Evolutionary conservation across 2,113 vertebrate species (phyloP), one percentile per base, ranked within the genome.

Genomic region (Hylia prasina): DNA sequence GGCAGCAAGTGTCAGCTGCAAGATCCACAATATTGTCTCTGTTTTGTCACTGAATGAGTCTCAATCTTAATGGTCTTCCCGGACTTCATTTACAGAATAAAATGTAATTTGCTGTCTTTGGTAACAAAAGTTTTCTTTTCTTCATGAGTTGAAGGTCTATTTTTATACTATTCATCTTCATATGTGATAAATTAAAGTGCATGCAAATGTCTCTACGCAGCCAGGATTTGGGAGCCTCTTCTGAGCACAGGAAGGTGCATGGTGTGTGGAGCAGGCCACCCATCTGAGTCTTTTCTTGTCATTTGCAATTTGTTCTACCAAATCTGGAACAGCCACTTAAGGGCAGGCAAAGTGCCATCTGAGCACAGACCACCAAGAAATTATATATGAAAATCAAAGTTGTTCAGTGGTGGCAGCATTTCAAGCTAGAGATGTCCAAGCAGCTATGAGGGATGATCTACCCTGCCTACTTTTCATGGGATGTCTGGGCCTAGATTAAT

Each of bases 391-490:
- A 96, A 94, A 97, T 83, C 13, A 6, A 45, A 90, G 64, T 58
- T 73, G 51, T 80, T 90, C 82, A 35, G 54, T 87, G 91, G 80
- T 2, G 7, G 89, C 65, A 66, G 82, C 91, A 93, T 89, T 96
- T 82, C 86, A 53, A 75, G 42, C 56, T 22, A 91, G 91, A 70
- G 93, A 94, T 60, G 45, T 91, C 71, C 85, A 93, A 89, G 80
- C 91, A 94, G 88, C 91, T 95, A 73, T 45, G 70, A 93, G 66
- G 56, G 48, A 54, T 93, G 87, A 94, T 56, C 54, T 65, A 45
- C 37, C 25, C 60, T 80, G 80, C 70, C 88, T 97, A 31, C 96
- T 96, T 96, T 96, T 92, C 94, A 92, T 90, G 69, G 37, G 77
- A 85, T 83, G 31, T 84, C 88, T 86, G 10, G 47, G 42, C 57